Percentiles rank a stretch among this genome's conserved stretches.
phyloP scores from a whole-genome alignment of 1,140 invertebrate genomes.

The Paraescarpia echinospica region DNA sequence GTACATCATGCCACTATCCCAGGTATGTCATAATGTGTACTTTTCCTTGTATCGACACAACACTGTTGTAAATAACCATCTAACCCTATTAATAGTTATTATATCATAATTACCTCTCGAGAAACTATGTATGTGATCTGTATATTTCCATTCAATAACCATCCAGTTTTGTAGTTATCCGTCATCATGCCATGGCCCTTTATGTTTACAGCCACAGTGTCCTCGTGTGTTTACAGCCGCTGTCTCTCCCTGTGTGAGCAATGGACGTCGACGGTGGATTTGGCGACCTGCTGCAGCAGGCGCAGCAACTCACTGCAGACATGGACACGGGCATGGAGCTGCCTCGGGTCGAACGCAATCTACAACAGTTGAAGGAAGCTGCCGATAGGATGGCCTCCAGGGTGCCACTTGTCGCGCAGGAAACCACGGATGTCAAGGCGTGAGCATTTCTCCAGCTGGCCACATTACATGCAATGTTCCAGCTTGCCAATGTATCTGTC shows the following conservation, averaged over 20 bases:
- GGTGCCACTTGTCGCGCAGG: slow-evolving; percentile 71
- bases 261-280: slow-evolving; percentile 59
- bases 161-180: background rate
- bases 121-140: too few species aligned
- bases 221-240: background rate
- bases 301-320: slow-evolving; percentile 85
- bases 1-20: too few species aligned
- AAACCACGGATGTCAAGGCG: slow-evolving; percentile 88
- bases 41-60: too few species aligned
- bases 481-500: background rate
- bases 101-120: too few species aligned
- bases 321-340: slow-evolving; percentile 69
- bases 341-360: slow-evolving; percentile 79
- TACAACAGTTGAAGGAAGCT: slow-evolving; percentile 87
- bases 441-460: slow-evolving; percentile 62
- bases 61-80: too few species aligned
- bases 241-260: background rate
- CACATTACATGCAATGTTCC: background rate
- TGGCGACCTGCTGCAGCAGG: slow-evolving; percentile 82
- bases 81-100: too few species aligned
- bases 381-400: slow-evolving; percentile 85
- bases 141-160: too few species aligned
- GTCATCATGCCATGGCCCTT: background rate
- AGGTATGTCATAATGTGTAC: too few species aligned
- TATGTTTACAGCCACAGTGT: background rate